These are phyloP conservation scores for Ophion costatus DNA, from an alignment of 2,888 invertebrate genomes.

Conservation along the genomic window DNA sequence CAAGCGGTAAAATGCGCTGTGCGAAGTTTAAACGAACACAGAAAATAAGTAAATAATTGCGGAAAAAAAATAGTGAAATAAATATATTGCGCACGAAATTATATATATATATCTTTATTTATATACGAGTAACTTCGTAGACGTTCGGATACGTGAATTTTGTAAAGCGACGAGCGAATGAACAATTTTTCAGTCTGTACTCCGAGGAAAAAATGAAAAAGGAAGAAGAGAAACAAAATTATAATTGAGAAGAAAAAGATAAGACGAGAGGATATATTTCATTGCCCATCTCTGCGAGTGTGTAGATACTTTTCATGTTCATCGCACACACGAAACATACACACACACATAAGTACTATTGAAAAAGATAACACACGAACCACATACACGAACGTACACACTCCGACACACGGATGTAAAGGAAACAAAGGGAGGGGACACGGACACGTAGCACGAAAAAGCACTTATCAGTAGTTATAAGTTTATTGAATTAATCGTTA, in stretches of 20 bases:
- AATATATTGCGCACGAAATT: conserved; percentile 69
- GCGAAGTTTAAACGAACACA: conserved; percentile 31
- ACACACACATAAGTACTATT: neutral
- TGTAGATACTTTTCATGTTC: conserved; percentile 59
- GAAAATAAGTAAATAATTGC: conserved; percentile 40
- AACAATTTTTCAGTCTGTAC: conserved; percentile 53
- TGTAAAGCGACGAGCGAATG: conserved; percentile 63
- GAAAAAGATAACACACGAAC: neutral
- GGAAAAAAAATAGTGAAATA: conserved; percentile 46
- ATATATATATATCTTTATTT: conserved; percentile 76
- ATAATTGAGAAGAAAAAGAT: conserved; percentile 12
- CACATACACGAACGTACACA: neutral
- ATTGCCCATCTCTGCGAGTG: conserved; percentile 55
- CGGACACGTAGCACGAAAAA: conserved; percentile 60
- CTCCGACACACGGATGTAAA: neutral
- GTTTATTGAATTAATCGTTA: conserved; percentile 79
- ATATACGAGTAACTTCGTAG: conserved; percentile 72
- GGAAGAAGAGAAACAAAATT: conserved; percentile 29
- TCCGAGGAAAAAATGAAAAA: conserved; percentile 24
- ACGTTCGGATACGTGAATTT: conserved; percentile 67
- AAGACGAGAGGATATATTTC: conserved; percentile 43
- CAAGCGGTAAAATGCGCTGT: conserved; percentile 15
- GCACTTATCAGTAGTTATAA: conserved; percentile 77
- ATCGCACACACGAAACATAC: conserved; percentile 42
- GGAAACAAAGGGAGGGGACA: conserved; percentile 33